Conservation (phyloP, 2,888 invertebrate species). For the Drosophila neonasuta region DNA sequence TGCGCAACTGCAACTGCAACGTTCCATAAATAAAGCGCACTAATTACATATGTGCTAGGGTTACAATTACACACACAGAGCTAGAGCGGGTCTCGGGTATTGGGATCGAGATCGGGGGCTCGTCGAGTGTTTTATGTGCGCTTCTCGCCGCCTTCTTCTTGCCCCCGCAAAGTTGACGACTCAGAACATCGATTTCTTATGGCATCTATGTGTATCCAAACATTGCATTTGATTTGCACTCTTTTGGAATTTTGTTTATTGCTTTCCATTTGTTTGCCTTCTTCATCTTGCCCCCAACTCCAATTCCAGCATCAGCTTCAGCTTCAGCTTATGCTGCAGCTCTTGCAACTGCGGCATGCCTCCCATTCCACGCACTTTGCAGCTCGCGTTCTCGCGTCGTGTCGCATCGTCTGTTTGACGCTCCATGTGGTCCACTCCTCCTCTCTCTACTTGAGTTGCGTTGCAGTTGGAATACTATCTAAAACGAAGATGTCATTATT, state of each 20-base stretch:
- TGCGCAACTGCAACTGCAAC: slow-evolving; percentile 47
- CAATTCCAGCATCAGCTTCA: slow-evolving; percentile 10
- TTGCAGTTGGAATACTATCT: slow-evolving; percentile 10
- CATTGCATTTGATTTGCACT: slow-evolving; percentile 50
- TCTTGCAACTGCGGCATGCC: slow-evolving; percentile 12
- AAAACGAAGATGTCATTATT: slow-evolving; percentile 12
- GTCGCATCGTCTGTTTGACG: slow-evolving; percentile 34
- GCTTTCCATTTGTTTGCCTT: slow-evolving; percentile 50
- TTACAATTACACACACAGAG: slow-evolving; percentile 52
- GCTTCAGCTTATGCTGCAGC: slow-evolving; percentile 6
- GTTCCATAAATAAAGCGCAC: slow-evolving; percentile 69
- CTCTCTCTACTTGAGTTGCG: slow-evolving; percentile 27
- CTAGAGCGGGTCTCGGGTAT: not conserved
- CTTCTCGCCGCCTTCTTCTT: slow-evolving; percentile 23
- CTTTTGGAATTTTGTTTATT: slow-evolving; percentile 51
- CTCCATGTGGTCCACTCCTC: slow-evolving; percentile 50
- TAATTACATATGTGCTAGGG: slow-evolving; percentile 73
- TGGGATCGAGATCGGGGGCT: slow-evolving; percentile 15
- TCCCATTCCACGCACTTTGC: slow-evolving; percentile 26
- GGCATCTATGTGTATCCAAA: slow-evolving; percentile 29
- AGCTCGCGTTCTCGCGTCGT: slow-evolving; percentile 28
- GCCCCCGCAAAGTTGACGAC: slow-evolving; percentile 65
- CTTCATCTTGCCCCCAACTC: slow-evolving; percentile 23
- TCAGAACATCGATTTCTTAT: slow-evolving; percentile 36
- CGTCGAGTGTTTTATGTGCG: slow-evolving; percentile 60